Base-by-base conservation (phyloP, 2,113 vertebrate genomes). In the Caranx melampygus region DNA sequence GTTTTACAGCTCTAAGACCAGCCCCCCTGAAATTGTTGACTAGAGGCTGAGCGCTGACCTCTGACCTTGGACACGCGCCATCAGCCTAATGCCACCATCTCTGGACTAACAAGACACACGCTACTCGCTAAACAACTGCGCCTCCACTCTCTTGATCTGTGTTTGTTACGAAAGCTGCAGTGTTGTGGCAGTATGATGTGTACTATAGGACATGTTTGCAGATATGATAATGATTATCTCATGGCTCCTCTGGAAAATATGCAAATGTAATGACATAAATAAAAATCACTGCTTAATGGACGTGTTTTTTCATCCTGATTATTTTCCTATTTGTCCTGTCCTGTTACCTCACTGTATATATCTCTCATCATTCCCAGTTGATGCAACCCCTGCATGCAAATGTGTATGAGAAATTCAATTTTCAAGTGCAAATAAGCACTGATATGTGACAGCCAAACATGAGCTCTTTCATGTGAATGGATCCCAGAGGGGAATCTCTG, bases 11-110 rank as follows among this genome's bases (percentile, higher is more conserved):
- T 73, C 55, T 58, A 40, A 72, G 45, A 84, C 66, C 60, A 31
- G 47, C 45, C 63, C 64, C n/a, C 34, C 10, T 65, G 68, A 63
- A 82, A 74, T 66, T 75, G 63, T 76, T 83, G 72, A 76, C 71
- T 14, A n/a, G 33, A 75, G 77, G 62, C 61, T 81, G 69, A 79
- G 63, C 79, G 64, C 72, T 88, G 78, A 90, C 88, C 89, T 87
- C 58, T 90, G 90, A 90, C 83, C 89, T 67, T 4, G 3, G 74
- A 80, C 81, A 82, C 71, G 62, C 63, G 64, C 81, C 62, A 72
- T 40, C 37, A 55, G 47, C 54, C 58, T 44, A 72, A 62, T 72
- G 72, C 78, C 75, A 84, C 61, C 54, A 69, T 55, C 67, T 71
- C 34, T 55, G 40, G 40, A 65, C 54, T 71, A 78, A 82, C 16